phyloP scores from a whole-genome alignment of 2,797 vertebrate genomes.

The Sylvilagus floridanus region DNA sequence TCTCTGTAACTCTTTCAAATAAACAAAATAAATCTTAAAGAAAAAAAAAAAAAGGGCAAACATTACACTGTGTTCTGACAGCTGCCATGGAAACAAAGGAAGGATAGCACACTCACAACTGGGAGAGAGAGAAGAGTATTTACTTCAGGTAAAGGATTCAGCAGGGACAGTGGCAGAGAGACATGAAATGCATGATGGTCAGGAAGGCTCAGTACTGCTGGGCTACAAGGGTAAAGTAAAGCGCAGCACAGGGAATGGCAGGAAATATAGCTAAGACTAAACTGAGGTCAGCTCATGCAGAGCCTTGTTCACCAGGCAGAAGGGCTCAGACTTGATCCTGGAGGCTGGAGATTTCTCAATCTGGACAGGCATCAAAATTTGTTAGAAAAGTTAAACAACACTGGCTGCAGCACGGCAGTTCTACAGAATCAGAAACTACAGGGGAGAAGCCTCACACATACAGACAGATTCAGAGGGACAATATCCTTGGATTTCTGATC shows the following conservation, averaged over 20 bases:
- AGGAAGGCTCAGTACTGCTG: background rate
- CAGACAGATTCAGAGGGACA: background rate
- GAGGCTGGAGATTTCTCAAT: conserved; percentile 45
- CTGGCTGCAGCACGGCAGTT: background rate
- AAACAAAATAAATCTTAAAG: background rate
- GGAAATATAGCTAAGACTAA: background rate
- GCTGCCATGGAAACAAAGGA: conserved; percentile 28
- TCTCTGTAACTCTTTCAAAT: too few species aligned
- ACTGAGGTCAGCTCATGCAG: background rate
- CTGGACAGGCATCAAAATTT: conserved; percentile 34
- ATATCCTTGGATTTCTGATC: conserved; percentile 25
- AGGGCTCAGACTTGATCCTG: conserved; percentile 35
- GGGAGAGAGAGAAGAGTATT: background rate
- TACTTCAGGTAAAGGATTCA: background rate
- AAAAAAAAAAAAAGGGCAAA: background rate
- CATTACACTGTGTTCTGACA: background rate
- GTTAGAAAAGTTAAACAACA: conserved; percentile 12
- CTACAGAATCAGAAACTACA: conserved; percentile 39
- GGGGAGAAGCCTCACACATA: background rate
- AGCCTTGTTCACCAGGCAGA: conserved; percentile 10
- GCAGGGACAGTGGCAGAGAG: background rate
- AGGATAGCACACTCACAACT: background rate
- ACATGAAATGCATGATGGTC: background rate
- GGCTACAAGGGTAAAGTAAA: background rate
- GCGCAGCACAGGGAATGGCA: background rate